phyloP scores from a whole-genome alignment of 1,140 invertebrate genomes.

The Nixonia krombeini region DNA sequence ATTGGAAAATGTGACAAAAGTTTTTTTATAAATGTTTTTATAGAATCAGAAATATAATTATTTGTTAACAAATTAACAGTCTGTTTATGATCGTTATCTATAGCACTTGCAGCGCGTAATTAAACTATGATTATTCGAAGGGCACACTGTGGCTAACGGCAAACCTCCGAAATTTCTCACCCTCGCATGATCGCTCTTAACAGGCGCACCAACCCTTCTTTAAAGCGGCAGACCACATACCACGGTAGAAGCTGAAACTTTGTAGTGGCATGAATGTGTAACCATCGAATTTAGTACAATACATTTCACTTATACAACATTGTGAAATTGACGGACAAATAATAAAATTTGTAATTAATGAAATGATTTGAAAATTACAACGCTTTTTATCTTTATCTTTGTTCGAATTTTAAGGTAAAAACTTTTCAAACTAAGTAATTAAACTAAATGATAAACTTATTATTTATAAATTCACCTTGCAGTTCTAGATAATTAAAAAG shows the following conservation, averaged over 20 bases:
- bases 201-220: slow-evolving; percentile 31
- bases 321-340: too few species aligned
- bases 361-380: too few species aligned
- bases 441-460: too few species aligned
- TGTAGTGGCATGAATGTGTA: slow-evolving; percentile 29
- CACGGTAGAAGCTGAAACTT: slow-evolving; percentile 37
- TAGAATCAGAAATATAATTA: too few species aligned
- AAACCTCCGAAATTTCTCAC: slow-evolving; percentile 52
- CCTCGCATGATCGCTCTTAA: slow-evolving; percentile 40
- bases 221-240: slow-evolving; percentile 36
- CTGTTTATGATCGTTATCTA: slow-evolving; percentile 26
- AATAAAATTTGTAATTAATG: too few species aligned
- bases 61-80: slow-evolving; percentile 19
- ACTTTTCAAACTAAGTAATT: too few species aligned
- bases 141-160: slow-evolving; percentile 47
- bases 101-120: slow-evolving; percentile 34
- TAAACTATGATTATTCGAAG: slow-evolving; percentile 49
- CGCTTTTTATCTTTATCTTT: too few species aligned
- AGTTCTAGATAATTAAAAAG: too few species aligned
- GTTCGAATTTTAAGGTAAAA: too few species aligned
- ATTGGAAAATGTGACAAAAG: too few species aligned
- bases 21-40: too few species aligned
- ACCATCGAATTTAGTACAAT: slow-evolving; percentile 22
- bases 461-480: too few species aligned
- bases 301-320: slow-evolving; percentile 18